A percentile compares a stretch with the other conserved stretches of the same genome.
Evolutionary conservation across 2,888 invertebrate genomes (phyloP).

Genomic region (Acleris emargana): DNA sequence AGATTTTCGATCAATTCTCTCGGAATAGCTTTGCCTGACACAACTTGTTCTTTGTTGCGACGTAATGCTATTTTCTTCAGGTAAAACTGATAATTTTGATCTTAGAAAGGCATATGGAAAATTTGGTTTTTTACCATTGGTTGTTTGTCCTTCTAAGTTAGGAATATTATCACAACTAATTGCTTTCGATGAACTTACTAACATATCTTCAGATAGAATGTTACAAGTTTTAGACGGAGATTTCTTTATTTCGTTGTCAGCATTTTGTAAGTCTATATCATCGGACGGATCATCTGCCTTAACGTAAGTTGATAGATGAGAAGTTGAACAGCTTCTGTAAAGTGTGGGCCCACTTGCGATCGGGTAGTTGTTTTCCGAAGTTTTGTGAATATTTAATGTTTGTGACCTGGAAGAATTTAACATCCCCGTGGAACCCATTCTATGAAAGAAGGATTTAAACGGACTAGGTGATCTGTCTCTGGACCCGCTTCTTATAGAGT

Average conservation of each 20-base stretch:
- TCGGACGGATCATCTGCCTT: conserved; percentile 93
- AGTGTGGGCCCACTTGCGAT: conserved; percentile 78
- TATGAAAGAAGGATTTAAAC: conserved; percentile 88
- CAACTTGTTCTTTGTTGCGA: conserved; percentile 76
- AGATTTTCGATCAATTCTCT: conserved; percentile 75
- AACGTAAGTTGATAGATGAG: conserved; percentile 89
- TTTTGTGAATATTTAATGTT: conserved; percentile 68
- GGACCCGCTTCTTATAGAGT: conserved; percentile 76
- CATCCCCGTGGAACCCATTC: conserved; percentile 91
- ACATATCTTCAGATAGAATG: conserved; percentile 63
- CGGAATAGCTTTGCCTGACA: conserved; percentile 81
- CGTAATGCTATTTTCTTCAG: conserved; percentile 87
- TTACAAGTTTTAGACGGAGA: conserved; percentile 66
- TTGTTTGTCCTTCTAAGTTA: conserved; percentile 79
- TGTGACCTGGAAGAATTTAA: conserved; percentile 84
- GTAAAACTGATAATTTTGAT: conserved; percentile 89
- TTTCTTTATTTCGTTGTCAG: conserved; percentile 65
- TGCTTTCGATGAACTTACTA: conserved; percentile 83
- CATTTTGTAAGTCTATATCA: conserved; percentile 86
- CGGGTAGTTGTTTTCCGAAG: conserved; percentile 61
- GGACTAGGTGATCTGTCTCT: conserved; percentile 86
- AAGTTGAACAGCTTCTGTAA: conserved; percentile 91
- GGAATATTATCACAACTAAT: conserved; percentile 89
- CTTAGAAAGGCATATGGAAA: conserved; percentile 91
- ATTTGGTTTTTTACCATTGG: conserved; percentile 84